Evolutionary conservation across 1,140 invertebrate species (phyloP), one percentile per base, ranked within the genome.

Genomic region (Rhopalosiphum maidis): DNA sequence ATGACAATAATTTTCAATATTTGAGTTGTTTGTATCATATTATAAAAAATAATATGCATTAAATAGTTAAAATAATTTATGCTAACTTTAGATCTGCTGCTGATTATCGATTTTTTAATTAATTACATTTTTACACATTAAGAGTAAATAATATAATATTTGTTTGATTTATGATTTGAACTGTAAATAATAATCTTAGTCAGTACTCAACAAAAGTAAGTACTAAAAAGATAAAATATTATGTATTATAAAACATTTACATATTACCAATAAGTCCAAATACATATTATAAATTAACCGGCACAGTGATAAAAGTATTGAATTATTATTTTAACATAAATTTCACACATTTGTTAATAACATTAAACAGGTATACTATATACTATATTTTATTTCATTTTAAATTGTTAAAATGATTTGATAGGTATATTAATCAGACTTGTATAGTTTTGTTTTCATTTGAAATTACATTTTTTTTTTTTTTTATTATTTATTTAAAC

Each of bases 371-470:
- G 77, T 82, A 82, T 35, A 82, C 35, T n/a, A 37, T 88, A 21
- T 35, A 9, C 21, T 25, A 88, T 51, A 54, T 51, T 51, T 2
- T 51, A 51, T 48, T 88, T 89, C 9, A 89, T 89, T 54, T 37
- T 23, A 43, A 37, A 18, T 55, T 60, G 11, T 90, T 90, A 43
- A 90, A 90, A 30, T 25, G 54, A 90, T 21, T 60, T 43, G 37
- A 90, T 60, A 68, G 55, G 41, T 43, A 43, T 88, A 90, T 90
- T 90, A 90, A 60, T 90, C 89, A 90, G 89, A 90, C 89, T 90
- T 60, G 54, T 60, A 60, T 41, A 35, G 54, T 90, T 89, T 54
- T 89, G 48, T 89, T 90, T 90, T 90, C 25, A 60, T 90, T 90
- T 41, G 0, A 90, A 90, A 68, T 60, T 90, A 90, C 54, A 90